These are phyloP conservation scores for Anoura caudifer DNA, from an alignment of 2,113 vertebrate species.

Conservation along the genomic window DNA sequence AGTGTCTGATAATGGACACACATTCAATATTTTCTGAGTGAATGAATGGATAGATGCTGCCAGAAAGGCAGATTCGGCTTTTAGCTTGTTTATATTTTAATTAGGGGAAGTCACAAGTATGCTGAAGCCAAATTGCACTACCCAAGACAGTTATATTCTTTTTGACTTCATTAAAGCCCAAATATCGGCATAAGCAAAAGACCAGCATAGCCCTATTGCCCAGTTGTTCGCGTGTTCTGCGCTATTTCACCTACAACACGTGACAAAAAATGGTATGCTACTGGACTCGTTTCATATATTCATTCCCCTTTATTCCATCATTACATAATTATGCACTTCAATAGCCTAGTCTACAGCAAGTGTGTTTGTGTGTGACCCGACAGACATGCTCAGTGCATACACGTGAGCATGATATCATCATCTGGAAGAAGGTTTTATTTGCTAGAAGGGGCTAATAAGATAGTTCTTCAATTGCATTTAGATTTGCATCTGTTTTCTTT, in stretches of 20 bases:
- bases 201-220: not conserved
- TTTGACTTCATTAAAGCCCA: slow-evolving; percentile 17
- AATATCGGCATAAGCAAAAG: not conserved
- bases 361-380: not conserved
- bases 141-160: not conserved
- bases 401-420: not conserved
- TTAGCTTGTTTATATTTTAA: not conserved
- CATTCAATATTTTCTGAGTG: not conserved
- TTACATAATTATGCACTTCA: slow-evolving; percentile 30
- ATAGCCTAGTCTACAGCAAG: not conserved
- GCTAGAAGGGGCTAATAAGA: not conserved
- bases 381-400: not conserved
- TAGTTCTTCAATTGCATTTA: not conserved
- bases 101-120: not conserved
- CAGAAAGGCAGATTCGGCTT: not conserved
- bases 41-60: not conserved
- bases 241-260: slow-evolving; percentile 15
- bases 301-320: not conserved
- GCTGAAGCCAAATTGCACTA: not conserved
- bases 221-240: not conserved
- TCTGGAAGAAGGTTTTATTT: not conserved
- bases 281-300: not conserved
- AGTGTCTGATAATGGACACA: not conserved
- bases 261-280: not conserved
- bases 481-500: not conserved